Conservation (phyloP, 2,113 vertebrate species). For the Ramphastos sulfuratus region DNA sequence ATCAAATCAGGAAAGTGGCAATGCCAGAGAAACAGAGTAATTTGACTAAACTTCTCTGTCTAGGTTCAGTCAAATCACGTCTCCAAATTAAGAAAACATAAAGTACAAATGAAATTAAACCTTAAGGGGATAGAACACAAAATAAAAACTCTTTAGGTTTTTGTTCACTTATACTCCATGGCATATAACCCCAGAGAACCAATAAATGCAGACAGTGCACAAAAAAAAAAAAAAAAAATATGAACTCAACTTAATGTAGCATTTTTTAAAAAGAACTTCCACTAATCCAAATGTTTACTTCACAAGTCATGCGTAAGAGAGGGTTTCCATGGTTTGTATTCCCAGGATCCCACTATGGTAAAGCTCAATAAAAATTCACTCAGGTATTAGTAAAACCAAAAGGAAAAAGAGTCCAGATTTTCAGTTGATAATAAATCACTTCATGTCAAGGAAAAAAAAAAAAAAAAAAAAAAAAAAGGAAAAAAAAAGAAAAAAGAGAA, state of each 20-base stretch:
- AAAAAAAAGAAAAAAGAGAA: background rate
- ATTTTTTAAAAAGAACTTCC: background rate
- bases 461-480: background rate
- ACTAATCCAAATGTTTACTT: constrained; percentile 11
- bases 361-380: constrained; percentile 3
- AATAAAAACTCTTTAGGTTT: background rate
- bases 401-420: background rate
- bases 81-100: constrained; percentile 43
- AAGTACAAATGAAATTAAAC: background rate
- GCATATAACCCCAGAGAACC: constrained; percentile 26
- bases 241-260: background rate
- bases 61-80: background rate
- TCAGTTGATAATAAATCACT: constrained; percentile 41
- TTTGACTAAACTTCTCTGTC: background rate
- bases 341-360: constrained; percentile 19
- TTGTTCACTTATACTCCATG: background rate
- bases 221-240: constrained; percentile 53
- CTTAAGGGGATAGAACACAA: background rate
- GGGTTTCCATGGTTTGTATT: constrained; percentile 22
- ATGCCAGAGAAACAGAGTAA: background rate
- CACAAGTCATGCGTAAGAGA: background rate
- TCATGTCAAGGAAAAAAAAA: background rate
- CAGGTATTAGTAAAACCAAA: constrained; percentile 21
- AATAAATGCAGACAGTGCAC: constrained; percentile 41
- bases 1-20: background rate